Conservation (phyloP, 92 coral and sea anemone species). For the Epizoanthus fatuus region DNA sequence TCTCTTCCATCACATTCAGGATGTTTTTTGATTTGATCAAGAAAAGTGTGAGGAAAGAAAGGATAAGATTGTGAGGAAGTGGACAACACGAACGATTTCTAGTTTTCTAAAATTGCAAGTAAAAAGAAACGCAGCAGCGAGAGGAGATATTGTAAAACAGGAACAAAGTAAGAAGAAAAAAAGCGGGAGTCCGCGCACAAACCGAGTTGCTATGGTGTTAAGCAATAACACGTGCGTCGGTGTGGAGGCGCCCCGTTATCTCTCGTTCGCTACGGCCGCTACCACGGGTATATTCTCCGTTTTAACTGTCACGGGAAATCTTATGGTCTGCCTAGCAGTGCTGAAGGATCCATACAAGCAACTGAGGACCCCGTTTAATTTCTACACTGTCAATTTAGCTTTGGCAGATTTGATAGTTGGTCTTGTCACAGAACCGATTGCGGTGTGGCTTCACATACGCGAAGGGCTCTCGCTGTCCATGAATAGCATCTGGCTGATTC, state of each 20-base stretch:
- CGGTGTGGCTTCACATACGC: slow-evolving; percentile 78
- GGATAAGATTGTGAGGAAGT: too few relatives aligned
- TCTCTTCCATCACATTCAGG: too few relatives aligned
- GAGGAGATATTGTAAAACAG: not conserved
- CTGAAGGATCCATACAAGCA: slow-evolving; percentile 80
- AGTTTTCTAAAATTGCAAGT: too few relatives aligned
- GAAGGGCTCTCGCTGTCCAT: slow-evolving; percentile 74
- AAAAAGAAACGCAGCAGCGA: not conserved
- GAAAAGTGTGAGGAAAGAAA: too few relatives aligned
- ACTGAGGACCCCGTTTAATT: slow-evolving; percentile 88
- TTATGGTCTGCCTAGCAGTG: slow-evolving; percentile 86
- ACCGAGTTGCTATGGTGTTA: not conserved
- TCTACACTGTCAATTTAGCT: slow-evolving; percentile 85
- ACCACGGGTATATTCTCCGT: slow-evolving; percentile 72
- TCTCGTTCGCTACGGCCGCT: slow-evolving; percentile 80
- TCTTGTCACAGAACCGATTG: slow-evolving; percentile 82
- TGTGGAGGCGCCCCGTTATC: slow-evolving; percentile 60
- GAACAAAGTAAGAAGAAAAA: not conserved
- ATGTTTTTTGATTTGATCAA: too few relatives aligned
- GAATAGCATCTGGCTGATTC: slow-evolving; percentile 48
- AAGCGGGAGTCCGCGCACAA: not conserved
- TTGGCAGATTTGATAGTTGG: slow-evolving; percentile 93
- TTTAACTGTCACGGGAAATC: slow-evolving; percentile 85
- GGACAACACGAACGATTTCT: too few relatives aligned
- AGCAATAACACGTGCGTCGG: not conserved